Evolutionary conservation across 1,140 invertebrate genomes (phyloP), one percentile per base, ranked within the genome.

Genomic region (Drosophila baimaii): DNA sequence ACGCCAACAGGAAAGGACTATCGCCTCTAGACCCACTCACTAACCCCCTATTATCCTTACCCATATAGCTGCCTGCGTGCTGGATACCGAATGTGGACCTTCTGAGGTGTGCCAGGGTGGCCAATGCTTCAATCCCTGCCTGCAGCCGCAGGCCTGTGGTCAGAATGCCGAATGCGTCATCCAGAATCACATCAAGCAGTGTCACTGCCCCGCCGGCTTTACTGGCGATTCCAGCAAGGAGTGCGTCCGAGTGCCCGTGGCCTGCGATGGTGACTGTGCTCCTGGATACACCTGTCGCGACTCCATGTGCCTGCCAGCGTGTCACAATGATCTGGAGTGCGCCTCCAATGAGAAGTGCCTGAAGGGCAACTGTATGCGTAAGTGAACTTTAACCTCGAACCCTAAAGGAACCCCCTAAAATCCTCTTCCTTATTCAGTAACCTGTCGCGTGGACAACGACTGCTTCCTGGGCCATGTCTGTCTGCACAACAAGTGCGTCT

Each of bases 401-500:
- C 7, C 6, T 7, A 13, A 19, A 51, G 1, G 0, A 6, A 49
- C 46, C 1, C 5, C n/a, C 54, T 17, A 46, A 35, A 46, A 57
- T 58, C 66, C 52, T 70, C 77, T 92, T 93, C 8, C 0, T 55
- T 51, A 1, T 21, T 12, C 90, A 95, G 95, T 98, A 27, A 98
- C 97, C 3, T 98, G 97, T 81, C 94, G 96, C 54, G 94, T 97
- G 1, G 96, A 98, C 88, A 97, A 98, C 76, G 97, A 98, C 81
- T 98, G 97, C 86, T 98, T 97, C 94, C 92, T 98, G 12, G 97
- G 97, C 12, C 97, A 98, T 81, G 96, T 98, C 72, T 98, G 97
- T 86, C 92, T 97, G 27, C 94, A 95, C 74, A 97, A 97, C 79
- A 95, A 95, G 92, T 98, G 97, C 81, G 94, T 96, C 49, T 95